Conservation (phyloP, 1,140 invertebrate genomes). For the Chironomus striatipennis region DNA sequence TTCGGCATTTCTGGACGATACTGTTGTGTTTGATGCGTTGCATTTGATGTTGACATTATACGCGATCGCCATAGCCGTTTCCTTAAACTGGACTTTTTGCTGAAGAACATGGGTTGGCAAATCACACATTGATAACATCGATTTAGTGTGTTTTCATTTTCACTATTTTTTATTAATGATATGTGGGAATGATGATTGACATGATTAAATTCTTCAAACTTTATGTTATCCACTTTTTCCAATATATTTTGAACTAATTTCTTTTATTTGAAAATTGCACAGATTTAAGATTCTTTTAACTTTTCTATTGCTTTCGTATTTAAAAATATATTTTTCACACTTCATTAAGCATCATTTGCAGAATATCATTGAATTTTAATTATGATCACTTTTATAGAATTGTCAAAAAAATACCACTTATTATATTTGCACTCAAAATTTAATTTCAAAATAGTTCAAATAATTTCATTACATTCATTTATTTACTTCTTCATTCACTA, state of each 20-base stretch:
- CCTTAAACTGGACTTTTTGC: constrained; percentile 33
- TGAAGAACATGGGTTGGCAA: constrained; percentile 41
- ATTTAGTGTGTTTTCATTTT: constrained; percentile 40
- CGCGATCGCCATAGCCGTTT: constrained; percentile 39
- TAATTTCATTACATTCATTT: no score
- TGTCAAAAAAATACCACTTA: no score
- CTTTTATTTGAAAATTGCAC: neutral
- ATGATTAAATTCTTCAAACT: neutral
- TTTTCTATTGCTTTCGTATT: no score
- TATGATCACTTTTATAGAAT: no score
- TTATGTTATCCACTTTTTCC: neutral
- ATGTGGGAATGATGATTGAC: neutral
- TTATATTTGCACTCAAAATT: no score
- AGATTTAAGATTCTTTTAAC: no score
- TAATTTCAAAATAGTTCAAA: no score
- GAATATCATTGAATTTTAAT: no score
- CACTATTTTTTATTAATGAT: constrained; percentile 27
- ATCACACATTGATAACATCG: constrained; percentile 41
- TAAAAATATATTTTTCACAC: no score
- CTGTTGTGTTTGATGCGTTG: constrained; percentile 29
- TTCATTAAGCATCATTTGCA: no score
- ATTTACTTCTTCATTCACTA: no score
- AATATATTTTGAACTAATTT: no score
- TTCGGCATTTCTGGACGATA: constrained; percentile 16
- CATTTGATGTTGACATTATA: constrained; percentile 33